Evolutionary conservation across 2,888 invertebrate species (phyloP).

Genomic region (Drosophila incognita): DNA sequence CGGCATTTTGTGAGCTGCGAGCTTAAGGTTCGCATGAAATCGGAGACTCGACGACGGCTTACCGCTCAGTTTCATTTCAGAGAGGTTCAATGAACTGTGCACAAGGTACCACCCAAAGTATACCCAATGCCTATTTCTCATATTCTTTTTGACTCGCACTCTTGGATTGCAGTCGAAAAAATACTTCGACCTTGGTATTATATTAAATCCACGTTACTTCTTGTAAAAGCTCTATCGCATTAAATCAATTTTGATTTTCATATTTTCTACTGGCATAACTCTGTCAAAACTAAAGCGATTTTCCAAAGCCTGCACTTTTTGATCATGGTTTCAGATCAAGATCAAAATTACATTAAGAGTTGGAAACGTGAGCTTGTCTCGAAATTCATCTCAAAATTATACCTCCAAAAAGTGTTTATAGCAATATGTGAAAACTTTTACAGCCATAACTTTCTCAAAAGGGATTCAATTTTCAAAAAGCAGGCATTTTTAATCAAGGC

Average conservation of each 20-base stretch:
- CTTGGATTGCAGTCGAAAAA: slow-evolving; percentile 24
- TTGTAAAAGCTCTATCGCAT: neutral
- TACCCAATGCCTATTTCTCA: slow-evolving; percentile 44
- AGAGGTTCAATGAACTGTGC: slow-evolving; percentile 44
- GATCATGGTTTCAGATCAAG: neutral
- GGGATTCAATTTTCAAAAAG: neutral
- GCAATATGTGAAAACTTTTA: neutral
- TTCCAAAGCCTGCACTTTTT: neutral
- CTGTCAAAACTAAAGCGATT: neutral
- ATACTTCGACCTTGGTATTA: neutral
- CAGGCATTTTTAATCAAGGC: neutral
- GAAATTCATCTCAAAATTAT: neutral
- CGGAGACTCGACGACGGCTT: slow-evolving; percentile 6
- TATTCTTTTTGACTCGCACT: slow-evolving; percentile 56
- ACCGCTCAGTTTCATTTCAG: neutral
- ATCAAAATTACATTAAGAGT: neutral
- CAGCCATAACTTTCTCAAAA: neutral
- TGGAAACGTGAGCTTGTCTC: too few species aligned
- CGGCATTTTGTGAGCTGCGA: slow-evolving; percentile 37
- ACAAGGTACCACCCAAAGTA: slow-evolving; percentile 38
- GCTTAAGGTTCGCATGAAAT: slow-evolving; percentile 50
- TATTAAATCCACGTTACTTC: neutral
- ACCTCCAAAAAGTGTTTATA: fast-evolving
- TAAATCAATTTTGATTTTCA: neutral
- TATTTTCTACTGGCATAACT: neutral